These are phyloP conservation scores for Strix aluco DNA, from an alignment of 2,113 vertebrate species.

Conservation along the genomic window DNA sequence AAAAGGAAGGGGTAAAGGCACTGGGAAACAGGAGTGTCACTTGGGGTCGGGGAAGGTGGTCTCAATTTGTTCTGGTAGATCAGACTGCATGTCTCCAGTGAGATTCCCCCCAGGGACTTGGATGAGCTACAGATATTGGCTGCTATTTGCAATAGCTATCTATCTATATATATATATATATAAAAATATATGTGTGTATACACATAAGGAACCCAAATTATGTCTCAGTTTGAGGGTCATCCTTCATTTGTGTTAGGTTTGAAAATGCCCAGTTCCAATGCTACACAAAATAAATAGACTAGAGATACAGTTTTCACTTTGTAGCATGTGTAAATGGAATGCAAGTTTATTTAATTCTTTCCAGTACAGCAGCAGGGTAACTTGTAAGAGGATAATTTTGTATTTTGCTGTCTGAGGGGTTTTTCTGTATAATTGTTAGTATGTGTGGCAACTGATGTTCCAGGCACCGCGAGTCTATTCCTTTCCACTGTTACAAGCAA, in stretches of 20 bases:
- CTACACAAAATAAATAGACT: background rate
- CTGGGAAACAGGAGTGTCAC: background rate
- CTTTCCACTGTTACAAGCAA: slow-evolving; percentile 40
- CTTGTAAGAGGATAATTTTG: slow-evolving; percentile 30
- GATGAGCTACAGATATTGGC: background rate
- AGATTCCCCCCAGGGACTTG: background rate
- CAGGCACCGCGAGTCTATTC: background rate
- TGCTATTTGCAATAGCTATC: background rate
- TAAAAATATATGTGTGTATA: background rate
- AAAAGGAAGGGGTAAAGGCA: background rate
- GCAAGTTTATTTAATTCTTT: slow-evolving; percentile 34
- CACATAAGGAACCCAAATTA: background rate
- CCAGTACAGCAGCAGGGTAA: background rate
- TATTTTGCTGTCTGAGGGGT: slow-evolving; percentile 47
- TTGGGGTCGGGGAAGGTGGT: background rate
- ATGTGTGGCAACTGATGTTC: slow-evolving; percentile 42
- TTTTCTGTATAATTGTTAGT: slow-evolving; percentile 50
- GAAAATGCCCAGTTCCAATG: background rate
- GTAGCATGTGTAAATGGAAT: slow-evolving; percentile 32
- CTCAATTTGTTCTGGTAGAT: background rate
- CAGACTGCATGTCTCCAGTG: background rate
- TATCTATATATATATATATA: fast-evolving
- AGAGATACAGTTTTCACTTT: background rate
- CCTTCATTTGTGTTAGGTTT: background rate
- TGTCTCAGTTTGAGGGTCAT: background rate